Conservation (phyloP, 2,888 invertebrate species). For the Luffia ferchaultella region DNA sequence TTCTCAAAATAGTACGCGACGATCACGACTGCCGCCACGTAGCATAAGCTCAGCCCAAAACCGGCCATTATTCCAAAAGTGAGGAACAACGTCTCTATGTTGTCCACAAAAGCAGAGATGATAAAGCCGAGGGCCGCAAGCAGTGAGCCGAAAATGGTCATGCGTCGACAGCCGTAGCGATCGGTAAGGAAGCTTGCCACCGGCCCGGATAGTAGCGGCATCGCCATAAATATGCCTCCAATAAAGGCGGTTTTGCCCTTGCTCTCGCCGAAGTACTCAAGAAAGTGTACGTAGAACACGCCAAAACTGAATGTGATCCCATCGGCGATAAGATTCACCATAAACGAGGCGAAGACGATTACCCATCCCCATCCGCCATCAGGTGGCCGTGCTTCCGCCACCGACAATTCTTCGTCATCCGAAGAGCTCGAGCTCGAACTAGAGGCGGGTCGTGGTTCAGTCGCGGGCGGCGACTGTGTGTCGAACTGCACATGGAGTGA, state of each 20-base stretch:
- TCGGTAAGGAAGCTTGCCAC: conserved; percentile 86
- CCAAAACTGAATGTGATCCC: conserved; percentile 94
- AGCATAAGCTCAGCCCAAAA: conserved; percentile 85
- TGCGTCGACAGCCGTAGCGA: conserved; percentile 81
- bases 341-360: conserved; percentile 86
- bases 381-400: conserved; percentile 76
- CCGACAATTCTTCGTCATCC: conserved; percentile 69
- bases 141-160: conserved; percentile 81
- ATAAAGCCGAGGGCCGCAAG: conserved; percentile 80
- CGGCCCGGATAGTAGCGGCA: conserved; percentile 87
- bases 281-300: conserved; percentile 85
- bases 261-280: conserved; percentile 84
- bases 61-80: conserved; percentile 87
- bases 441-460: conserved; percentile 36
- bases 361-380: conserved; percentile 97
- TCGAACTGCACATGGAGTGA: conserved; percentile 69
- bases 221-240: conserved; percentile 89
- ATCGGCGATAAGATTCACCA: conserved; percentile 91
- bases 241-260: conserved; percentile 91
- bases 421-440: conserved; percentile 65
- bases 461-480: conserved; percentile 48
- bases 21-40: conserved; percentile 90
- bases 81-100: conserved; percentile 79
- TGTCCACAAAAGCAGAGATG: conserved; percentile 76
- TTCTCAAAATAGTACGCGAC: conserved; percentile 92